A percentile compares a stretch with the other conserved stretches of the same genome.
phyloP scores from a whole-genome alignment of 2,113 vertebrate genomes.

The Illadopsis cleaveri region DNA sequence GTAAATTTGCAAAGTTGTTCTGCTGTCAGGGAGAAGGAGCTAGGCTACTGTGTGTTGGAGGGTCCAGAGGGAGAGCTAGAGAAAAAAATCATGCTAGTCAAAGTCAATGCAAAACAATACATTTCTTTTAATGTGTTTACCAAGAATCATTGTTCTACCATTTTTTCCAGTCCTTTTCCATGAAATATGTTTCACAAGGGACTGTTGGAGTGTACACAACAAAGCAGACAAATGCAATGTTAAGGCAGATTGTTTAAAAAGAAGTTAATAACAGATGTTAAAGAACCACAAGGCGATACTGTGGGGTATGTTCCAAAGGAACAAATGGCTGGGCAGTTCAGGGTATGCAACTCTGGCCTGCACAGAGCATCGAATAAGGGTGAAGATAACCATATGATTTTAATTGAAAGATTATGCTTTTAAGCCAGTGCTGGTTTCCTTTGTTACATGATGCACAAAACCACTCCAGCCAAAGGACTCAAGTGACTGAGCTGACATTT shows the following conservation, averaged over 20 bases:
- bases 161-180: background rate
- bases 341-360: background rate
- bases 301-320: background rate
- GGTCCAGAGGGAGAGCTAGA: background rate
- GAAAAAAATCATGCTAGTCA: background rate
- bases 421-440: background rate
- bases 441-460: background rate
- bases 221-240: background rate
- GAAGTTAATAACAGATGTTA: background rate
- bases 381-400: background rate
- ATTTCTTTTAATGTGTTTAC: background rate
- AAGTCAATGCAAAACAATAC: background rate
- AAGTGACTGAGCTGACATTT: background rate
- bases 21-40: background rate
- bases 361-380: background rate
- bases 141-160: background rate
- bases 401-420: background rate
- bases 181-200: background rate
- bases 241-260: constrained; percentile 8
- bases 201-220: background rate
- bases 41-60: background rate
- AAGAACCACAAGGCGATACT: background rate
- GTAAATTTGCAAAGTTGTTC: background rate
- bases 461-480: background rate
- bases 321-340: background rate